Evolutionary conservation across 2,888 invertebrate genomes (phyloP), one percentile per base, ranked within the genome.

Genomic region (Ecdyonurus torrentis): DNA sequence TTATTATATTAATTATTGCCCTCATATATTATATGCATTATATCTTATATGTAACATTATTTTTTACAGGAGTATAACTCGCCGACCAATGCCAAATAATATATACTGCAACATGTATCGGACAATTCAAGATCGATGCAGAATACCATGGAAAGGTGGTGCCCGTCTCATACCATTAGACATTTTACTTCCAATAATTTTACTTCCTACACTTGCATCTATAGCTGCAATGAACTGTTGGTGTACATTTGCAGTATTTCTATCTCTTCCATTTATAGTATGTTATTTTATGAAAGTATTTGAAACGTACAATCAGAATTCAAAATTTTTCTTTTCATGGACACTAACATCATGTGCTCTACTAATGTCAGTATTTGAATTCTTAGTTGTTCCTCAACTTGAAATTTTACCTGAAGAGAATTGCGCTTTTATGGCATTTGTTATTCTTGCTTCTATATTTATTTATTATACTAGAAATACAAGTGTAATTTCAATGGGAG

Each of bases 241-340:
- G 62, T 73, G 72, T 1, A 71, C 72, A 1, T 67, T 72, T 22
- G 69, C 75, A 15, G 71, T 75, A 53, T 71, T 72, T 68, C 64
- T 73, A 1, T 67, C 72, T 2, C 65, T 70, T 20, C 66, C 70
- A 15, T 15, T 63, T 1, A n/a, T 63, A 5, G 25, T 66, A 25
- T 66, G 52, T 50, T 65, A 64, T 52, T 50, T 63, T 2, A 55
- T 63, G 24, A 55, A 52, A 20, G 23, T 62, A 25, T 74, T 74
- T 63, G 66, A 74, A 5, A 70, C 71, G 67, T 74, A 74, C 64
- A 67, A 68, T 61, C 71, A 73, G 2, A 79, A 83, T 64, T 85
- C 89, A 1, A 83, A 83, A 70, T 89, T 91, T 73, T 89, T 89
- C 72, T 79, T 82, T 65, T 81, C 84, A 67, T 90, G 90, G 89